Conservation (phyloP, 92 coral and sea anemone genomes). For the Micromussa lordhowensis region DNA sequence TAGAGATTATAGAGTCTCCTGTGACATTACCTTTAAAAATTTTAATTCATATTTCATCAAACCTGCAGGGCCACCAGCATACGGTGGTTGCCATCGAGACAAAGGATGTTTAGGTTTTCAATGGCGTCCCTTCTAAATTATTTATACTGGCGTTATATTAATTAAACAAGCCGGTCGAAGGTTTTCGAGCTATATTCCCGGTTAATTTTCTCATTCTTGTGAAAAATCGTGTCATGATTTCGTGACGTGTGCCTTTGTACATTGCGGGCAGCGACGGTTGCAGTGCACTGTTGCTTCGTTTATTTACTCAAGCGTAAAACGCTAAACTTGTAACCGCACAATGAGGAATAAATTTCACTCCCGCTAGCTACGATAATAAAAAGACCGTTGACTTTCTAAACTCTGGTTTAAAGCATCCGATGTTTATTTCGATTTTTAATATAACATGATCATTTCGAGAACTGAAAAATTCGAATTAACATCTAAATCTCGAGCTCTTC, state of each 20-base stretch:
- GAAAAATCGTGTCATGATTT: not conserved
- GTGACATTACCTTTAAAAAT: not conserved
- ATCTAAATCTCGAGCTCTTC: not conserved
- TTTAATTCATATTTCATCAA: not conserved
- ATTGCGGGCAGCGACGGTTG: not conserved
- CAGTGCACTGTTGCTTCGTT: not conserved
- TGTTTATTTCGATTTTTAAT: not conserved
- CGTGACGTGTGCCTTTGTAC: not conserved
- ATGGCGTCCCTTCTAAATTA: conserved; percentile 32
- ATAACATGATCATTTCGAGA: not conserved
- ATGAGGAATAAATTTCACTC: conserved; percentile 31
- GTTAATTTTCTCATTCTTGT: not conserved
- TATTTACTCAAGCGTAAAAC: conserved; percentile 30
- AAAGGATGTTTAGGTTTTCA: not conserved
- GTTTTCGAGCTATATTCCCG: conserved; percentile 13
- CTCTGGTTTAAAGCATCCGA: not conserved
- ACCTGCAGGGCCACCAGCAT: not conserved
- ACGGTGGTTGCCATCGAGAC: not conserved
- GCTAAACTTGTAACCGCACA: conserved; percentile 1
- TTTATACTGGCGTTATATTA: conserved; percentile 9
- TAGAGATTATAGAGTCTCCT: not conserved
- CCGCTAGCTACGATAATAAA: not conserved
- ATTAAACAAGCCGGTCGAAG: conserved; percentile 3
- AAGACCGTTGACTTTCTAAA: conserved; percentile 14
- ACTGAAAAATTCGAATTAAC: not conserved